Conservation (phyloP, 2,888 invertebrate species). For the Cephus pulcher region DNA sequence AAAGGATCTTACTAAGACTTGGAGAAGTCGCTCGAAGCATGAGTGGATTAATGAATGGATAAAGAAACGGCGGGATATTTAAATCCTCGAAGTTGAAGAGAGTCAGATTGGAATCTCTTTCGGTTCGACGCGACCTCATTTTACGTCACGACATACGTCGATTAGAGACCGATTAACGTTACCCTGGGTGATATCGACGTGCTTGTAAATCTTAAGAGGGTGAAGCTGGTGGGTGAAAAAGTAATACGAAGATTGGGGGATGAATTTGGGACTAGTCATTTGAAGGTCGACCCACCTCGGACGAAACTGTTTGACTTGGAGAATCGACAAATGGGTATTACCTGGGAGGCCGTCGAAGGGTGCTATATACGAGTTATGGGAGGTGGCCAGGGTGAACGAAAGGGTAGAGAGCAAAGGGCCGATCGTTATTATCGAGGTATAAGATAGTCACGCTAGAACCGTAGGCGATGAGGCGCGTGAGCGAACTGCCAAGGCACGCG, state of each 20-base stretch:
- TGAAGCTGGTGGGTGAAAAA: neutral
- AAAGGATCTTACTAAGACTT: neutral
- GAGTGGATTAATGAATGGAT: neutral
- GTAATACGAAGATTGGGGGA: neutral
- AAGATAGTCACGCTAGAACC: constrained; percentile 53
- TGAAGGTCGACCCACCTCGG: neutral
- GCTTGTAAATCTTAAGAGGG: neutral
- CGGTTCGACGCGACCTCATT: neutral
- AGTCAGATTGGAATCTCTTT: neutral
- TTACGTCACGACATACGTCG: neutral
- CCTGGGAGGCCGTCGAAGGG: neutral
- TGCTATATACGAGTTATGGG: neutral
- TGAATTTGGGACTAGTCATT: neutral
- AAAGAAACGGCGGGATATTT: neutral
- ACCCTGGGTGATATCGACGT: neutral
- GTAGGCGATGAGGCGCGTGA: constrained; percentile 49
- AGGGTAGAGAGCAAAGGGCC: constrained; percentile 16
- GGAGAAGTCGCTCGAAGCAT: neutral
- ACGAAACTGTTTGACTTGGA: neutral
- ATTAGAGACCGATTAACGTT: neutral
- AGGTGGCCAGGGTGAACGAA: neutral
- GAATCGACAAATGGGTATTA: neutral
- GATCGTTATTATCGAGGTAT: constrained; percentile 50
- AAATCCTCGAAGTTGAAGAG: neutral
- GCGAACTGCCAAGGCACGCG: constrained; percentile 57